Percentiles rank a stretch among this genome's conserved stretches.
Conservation (phyloP, 2,888 invertebrate genomes). For the Heliconius ethilla region DNA sequence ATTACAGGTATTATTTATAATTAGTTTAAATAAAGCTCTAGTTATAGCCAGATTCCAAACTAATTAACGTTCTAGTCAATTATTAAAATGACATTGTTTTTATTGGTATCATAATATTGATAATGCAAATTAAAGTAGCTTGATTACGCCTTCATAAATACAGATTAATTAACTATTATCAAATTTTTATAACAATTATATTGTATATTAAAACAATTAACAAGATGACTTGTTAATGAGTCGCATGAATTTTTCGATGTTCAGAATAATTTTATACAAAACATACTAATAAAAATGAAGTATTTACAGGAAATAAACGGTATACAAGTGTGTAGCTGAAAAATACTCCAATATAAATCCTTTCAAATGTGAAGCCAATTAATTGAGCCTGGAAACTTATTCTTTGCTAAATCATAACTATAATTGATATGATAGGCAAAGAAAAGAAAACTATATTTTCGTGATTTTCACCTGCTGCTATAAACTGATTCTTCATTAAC, state of each 20-base stretch:
- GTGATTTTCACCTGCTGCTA: not conserved
- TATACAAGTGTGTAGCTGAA: not conserved
- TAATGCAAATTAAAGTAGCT: not conserved
- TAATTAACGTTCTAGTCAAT: not conserved
- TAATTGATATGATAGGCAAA: not conserved
- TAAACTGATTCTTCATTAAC: not conserved
- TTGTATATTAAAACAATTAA: not conserved
- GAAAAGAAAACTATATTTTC: not conserved
- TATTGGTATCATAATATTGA: not conserved
- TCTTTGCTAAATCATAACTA: slow-evolving; percentile 2
- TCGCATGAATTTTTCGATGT: not conserved
- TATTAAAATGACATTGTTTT: not conserved
- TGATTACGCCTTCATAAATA: not conserved
- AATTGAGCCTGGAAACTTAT: not conserved
- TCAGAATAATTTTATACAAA: not conserved
- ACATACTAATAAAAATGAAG: not conserved
- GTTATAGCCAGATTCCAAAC: slow-evolving; percentile 16
- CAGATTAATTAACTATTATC: too few species aligned
- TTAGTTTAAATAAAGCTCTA: slow-evolving; percentile 36
- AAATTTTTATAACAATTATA: too few species aligned
- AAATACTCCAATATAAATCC: not conserved
- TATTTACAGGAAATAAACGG: not conserved
- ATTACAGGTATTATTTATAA: slow-evolving; percentile 33
- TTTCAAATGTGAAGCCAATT: not conserved
- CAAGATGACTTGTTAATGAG: not conserved